A percentile compares a stretch with the other conserved stretches of the same genome.
Evolutionary conservation across 2,888 invertebrate genomes (phyloP).

Genomic region (Dasypogon diadema): DNA sequence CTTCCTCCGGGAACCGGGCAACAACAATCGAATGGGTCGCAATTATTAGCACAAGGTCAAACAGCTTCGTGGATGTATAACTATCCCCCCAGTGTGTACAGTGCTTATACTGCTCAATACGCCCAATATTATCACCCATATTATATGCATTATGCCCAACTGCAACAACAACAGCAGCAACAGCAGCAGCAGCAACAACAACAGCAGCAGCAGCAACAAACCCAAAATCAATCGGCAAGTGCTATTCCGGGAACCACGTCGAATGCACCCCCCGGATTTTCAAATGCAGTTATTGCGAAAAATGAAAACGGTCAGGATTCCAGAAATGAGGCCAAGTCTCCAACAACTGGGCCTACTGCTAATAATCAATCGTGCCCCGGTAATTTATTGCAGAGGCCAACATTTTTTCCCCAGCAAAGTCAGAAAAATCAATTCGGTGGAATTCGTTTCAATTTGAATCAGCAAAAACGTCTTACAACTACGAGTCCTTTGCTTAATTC

Average conservation of each 20-base stretch:
- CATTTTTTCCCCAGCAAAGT: slow-evolving; percentile 58
- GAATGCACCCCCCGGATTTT: slow-evolving; percentile 70
- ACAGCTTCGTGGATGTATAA: slow-evolving; percentile 54
- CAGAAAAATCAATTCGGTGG: slow-evolving; percentile 68
- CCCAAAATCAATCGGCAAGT: slow-evolving; percentile 60
- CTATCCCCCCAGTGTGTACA: slow-evolving; percentile 53
- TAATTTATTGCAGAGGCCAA: slow-evolving; percentile 65
- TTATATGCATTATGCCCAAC: slow-evolving; percentile 57
- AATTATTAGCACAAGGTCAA: slow-evolving; percentile 32
- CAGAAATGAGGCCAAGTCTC: slow-evolving; percentile 70
- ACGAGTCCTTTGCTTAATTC: slow-evolving; percentile 64
- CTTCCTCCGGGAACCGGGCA: slow-evolving; percentile 6
- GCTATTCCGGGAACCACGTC: slow-evolving; percentile 61
- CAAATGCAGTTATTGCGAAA: slow-evolving; percentile 65
- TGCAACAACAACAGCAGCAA: slow-evolving; percentile 60
- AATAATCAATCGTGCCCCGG: slow-evolving; percentile 64
- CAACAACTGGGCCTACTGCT: slow-evolving; percentile 71
- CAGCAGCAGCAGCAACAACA: slow-evolving; percentile 61
- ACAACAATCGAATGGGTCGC: slow-evolving; percentile 40
- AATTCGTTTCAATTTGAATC: slow-evolving; percentile 72
- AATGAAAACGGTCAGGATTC: slow-evolving; percentile 59
- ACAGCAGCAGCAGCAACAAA: slow-evolving; percentile 61
- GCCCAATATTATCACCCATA: slow-evolving; percentile 57
- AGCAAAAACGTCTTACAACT: slow-evolving; percentile 65
- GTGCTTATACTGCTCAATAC: slow-evolving; percentile 54